Evolutionary conservation across 2,888 invertebrate species (phyloP), one percentile per base, ranked within the genome.

Genomic region (Ernsta delagoae): DNA sequence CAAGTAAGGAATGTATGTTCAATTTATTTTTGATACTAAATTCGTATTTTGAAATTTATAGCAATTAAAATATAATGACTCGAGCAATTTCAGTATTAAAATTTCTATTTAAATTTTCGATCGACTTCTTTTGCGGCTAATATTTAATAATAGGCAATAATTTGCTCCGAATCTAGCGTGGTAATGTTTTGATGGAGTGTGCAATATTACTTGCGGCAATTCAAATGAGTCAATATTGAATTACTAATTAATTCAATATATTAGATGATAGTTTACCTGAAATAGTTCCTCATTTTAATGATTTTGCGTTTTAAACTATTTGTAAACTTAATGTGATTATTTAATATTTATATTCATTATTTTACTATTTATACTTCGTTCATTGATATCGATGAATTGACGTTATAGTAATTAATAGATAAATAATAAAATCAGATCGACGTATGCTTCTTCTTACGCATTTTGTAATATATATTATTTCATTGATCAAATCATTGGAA

Each of bases 11-110:
- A 80, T 82, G 82, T 79, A 83, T 82, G n/a, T 81, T 77, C 73
- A 81, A 83, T 86, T 43, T 88, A 87, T 88, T 88, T 88, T 88
- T 88, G 88, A 88, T 88, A 88, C 86, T 85, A 83, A 83, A 82
- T 83, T 82, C 75, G 77, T 83, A 82, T 82, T 81, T 78, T 79
- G 79, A 76, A 79, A 78, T 79, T 70, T 59, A 73, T 65, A 66
- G 77, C 81, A 79, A 75, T 82, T 77, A 79, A 11, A 79, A 78
- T 31, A 4, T 24, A 24, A 24, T 24, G 24, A 80, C 76, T 83
- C 84, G 81, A 34, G 34, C 34, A 56, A 34, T 56, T 56, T 56
- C 56, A 56, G 56, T 56, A 56, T 56, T 56, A 56, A 34, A 56
- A n/a, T 43, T 43, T 11, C 9, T 43, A 9, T 43, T 4, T 2